These are phyloP conservation scores for Orchestes rusci DNA, from an alignment of 2,888 invertebrate species.

Conservation along the genomic window DNA sequence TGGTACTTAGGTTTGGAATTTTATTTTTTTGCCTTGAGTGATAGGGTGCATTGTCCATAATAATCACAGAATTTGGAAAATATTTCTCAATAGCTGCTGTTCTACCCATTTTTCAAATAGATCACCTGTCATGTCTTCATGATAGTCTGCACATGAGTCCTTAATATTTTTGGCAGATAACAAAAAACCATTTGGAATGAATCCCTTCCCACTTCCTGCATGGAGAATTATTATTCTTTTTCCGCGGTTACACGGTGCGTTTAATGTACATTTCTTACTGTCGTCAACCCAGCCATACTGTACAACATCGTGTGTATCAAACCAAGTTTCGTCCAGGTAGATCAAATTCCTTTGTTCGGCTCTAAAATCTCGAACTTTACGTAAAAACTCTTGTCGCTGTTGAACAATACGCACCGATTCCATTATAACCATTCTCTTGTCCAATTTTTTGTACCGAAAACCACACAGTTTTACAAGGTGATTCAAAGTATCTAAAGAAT, in stretches of 20 bases:
- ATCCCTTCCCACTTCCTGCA: constrained; percentile 25
- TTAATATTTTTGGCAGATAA: constrained; percentile 23
- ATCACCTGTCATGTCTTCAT: constrained; percentile 23
- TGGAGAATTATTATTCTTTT: constrained; percentile 26
- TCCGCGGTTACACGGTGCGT: constrained; percentile 20
- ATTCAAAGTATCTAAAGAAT: constrained; percentile 2
- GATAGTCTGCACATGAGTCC: constrained; percentile 20
- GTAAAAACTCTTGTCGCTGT: constrained; percentile 6
- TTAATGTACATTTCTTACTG: constrained; percentile 16
- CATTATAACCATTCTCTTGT: constrained; percentile 11
- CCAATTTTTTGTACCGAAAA: constrained; percentile 7
- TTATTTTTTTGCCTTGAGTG: constrained; percentile 2
- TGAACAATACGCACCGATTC: constrained; percentile 10
- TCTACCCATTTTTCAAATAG: constrained; percentile 23
- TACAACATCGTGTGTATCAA: constrained; percentile 24
- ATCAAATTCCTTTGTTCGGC: constrained; percentile 11
- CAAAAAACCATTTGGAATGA: constrained; percentile 18
- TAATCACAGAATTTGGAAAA: constrained; percentile 21
- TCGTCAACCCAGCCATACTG: constrained; percentile 24
- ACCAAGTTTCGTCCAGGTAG: constrained; percentile 29
- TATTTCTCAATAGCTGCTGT: constrained; percentile 17
- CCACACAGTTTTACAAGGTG: constrained; percentile 1
- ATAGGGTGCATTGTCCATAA: constrained; percentile 23
- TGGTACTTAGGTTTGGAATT: not conserved
- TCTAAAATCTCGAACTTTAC: constrained; percentile 8